Percentiles rank a stretch among this genome's conserved stretches.
These are phyloP conservation scores for Epicampocera succincta DNA, from an alignment of 2,888 invertebrate genomes.

Conservation along the genomic window DNA sequence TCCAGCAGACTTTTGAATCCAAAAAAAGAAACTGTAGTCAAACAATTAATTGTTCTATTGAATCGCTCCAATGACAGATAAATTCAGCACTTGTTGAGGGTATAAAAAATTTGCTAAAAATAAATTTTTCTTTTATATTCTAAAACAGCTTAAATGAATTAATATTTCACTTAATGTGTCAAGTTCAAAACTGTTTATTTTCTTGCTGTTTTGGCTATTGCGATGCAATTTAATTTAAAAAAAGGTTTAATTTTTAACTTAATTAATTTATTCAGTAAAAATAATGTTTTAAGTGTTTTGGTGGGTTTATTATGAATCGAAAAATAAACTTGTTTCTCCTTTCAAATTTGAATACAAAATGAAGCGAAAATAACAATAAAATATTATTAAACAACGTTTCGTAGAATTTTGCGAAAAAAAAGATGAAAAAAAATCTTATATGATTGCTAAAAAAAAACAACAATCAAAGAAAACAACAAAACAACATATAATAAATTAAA, in stretches of 20 bases:
- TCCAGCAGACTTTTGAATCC: constrained; percentile 22
- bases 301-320: constrained; percentile 27
- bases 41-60: constrained; percentile 30
- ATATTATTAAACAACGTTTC: constrained; percentile 59
- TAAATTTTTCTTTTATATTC: constrained; percentile 2
- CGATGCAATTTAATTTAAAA: constrained; percentile 69
- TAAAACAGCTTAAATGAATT: neutral
- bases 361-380: constrained; percentile 66
- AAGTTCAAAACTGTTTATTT: constrained; percentile 23
- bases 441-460: constrained; percentile 34
- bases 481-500: constrained; percentile 43
- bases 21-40: constrained; percentile 2
- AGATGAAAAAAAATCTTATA: constrained; percentile 1
- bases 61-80: constrained; percentile 14
- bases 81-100: neutral
- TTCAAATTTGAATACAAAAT: constrained; percentile 67
- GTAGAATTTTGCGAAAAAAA: constrained; percentile 63
- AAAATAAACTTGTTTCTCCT: constrained; percentile 67
- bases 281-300: neutral
- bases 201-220: constrained; percentile 21
- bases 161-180: neutral
- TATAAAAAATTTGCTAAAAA: constrained; percentile 3
- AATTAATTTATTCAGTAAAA: constrained; percentile 12
- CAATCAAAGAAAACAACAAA: constrained; percentile 40
- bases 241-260: neutral